A percentile compares a stretch with the other conserved stretches of the same genome.
phyloP scores from a whole-genome alignment of 2,113 vertebrate genomes.

The Diadophis punctatus region DNA sequence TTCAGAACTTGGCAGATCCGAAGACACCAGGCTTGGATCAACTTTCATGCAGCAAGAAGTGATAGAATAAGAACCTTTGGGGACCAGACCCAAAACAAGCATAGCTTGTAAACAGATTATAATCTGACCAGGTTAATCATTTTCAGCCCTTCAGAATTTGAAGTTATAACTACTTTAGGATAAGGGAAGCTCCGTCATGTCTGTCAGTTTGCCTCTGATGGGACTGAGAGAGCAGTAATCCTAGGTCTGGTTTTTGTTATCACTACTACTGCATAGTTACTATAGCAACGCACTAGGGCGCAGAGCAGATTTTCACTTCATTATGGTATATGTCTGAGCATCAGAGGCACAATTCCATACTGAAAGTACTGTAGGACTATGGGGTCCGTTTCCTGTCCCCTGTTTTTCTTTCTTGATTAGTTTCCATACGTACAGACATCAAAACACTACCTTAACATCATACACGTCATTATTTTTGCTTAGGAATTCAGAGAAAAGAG shows the following conservation, averaged over 20 bases:
- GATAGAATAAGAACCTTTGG: not conserved
- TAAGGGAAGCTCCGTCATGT: not conserved
- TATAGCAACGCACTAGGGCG: not conserved
- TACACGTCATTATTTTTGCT: not conserved
- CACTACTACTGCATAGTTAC: conserved; percentile 17
- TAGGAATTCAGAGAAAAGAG: not conserved
- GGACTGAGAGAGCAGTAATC: conserved; percentile 4
- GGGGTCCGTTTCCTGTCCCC: not conserved
- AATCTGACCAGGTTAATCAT: not conserved
- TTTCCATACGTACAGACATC: conserved; percentile 23
- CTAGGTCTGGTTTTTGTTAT: conserved; percentile 29
- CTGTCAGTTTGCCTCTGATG: conserved; percentile 13
- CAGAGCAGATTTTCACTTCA: conserved; percentile 19
- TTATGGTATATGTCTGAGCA: not conserved
- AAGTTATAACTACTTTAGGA: conserved; percentile 3
- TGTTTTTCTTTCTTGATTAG: conserved; percentile 12
- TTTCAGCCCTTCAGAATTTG: not conserved
- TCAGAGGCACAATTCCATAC: fast-evolving
- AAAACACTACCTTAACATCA: not conserved
- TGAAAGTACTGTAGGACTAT: not conserved
- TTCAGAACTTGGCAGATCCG: not conserved
- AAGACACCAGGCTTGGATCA: not conserved
- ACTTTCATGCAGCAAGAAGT: conserved; percentile 1
- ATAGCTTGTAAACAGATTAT: conserved; percentile 20
- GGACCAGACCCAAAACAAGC: not conserved